phyloP scores from a whole-genome alignment of 2,888 invertebrate genomes.

The Amphipyra tragopoginis region DNA sequence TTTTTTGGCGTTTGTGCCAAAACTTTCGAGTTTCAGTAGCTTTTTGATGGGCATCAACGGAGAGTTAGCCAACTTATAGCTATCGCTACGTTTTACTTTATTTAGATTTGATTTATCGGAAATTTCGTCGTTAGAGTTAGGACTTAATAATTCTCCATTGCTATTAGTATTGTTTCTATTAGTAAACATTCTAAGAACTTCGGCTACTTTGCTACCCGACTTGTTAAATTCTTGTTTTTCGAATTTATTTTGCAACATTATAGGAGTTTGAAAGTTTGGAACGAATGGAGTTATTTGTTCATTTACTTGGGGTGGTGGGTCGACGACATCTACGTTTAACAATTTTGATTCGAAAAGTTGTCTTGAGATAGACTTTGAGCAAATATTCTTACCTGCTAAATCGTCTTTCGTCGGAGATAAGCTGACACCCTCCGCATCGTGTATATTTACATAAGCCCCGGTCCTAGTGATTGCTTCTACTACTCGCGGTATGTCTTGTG shows the following conservation, averaged over 20 bases:
- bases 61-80: conserved; percentile 95
- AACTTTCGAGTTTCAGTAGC: conserved; percentile 87
- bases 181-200: conserved; percentile 86
- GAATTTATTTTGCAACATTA: conserved; percentile 81
- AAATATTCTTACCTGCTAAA: conserved; percentile 92
- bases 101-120: conserved; percentile 73
- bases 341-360: conserved; percentile 67
- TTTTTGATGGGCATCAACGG: conserved; percentile 92
- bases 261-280: conserved; percentile 85
- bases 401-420: conserved; percentile 91
- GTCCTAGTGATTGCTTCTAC: conserved; percentile 86
- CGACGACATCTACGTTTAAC: conserved; percentile 65
- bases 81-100: conserved; percentile 94
- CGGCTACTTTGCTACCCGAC: conserved; percentile 80
- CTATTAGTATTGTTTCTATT: conserved; percentile 74
- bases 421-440: conserved; percentile 91
- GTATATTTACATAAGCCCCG: conserved; percentile 93
- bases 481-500: conserved; percentile 80
- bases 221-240: conserved; percentile 70
- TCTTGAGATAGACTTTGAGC: conserved; percentile 69
- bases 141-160: conserved; percentile 61
- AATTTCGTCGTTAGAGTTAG: conserved; percentile 58
- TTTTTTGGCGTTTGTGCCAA: conserved; percentile 82
- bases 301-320: conserved; percentile 62
- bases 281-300: conserved; percentile 82